Base-by-base conservation (phyloP, 1,140 invertebrate species). In the Cydia strobilella region DNA sequence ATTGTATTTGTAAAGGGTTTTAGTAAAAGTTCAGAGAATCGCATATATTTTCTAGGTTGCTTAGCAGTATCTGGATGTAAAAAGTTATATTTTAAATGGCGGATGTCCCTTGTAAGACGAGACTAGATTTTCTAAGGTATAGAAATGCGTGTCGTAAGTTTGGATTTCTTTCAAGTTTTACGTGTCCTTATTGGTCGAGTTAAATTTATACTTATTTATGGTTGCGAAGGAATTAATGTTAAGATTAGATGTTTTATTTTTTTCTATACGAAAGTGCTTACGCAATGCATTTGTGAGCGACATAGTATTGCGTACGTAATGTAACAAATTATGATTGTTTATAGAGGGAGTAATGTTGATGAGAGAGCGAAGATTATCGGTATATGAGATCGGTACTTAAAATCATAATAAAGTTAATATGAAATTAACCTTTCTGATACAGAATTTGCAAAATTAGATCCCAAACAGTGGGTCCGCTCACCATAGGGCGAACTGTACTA, bases 51-150 rank as follows among this genome's bases (percentile, higher is more conserved):
- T 88, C 84, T 90, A 88, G 87, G 86, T 84, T 87, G 81, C 66
- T 77, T 86, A 84, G 84, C 83, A 83, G 82, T 82, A 80, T 77
- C 76, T 80, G 73, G 75, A 82, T 79, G 82, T 84, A 88, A 88
- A 88, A 90, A 90, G 82, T 83, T 89, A 85, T 84, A 83, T 85
- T 85, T 84, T 84, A 82, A 86, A 85, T 82, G 77, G 78, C 85
- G 81, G 83, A 87, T 84, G 82, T 84, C 76, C 84, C 86, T 82
- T 86, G 76, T 85, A 77, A 77, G 85, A 80, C 81, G 78, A 73
- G 48, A 75, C 72, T 81, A 66, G 80, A 80, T 84, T 85, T 84
- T 83, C 87, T 88, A 84, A 89, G 82, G 77, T 77, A 79, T 84
- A 84, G 82, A 85, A 86, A 85, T 87, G 80, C 76, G 78, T 80